These are phyloP conservation scores for Peromyscus leucopus DNA, from an alignment of 2,113 vertebrate species.

Conservation along the genomic window DNA sequence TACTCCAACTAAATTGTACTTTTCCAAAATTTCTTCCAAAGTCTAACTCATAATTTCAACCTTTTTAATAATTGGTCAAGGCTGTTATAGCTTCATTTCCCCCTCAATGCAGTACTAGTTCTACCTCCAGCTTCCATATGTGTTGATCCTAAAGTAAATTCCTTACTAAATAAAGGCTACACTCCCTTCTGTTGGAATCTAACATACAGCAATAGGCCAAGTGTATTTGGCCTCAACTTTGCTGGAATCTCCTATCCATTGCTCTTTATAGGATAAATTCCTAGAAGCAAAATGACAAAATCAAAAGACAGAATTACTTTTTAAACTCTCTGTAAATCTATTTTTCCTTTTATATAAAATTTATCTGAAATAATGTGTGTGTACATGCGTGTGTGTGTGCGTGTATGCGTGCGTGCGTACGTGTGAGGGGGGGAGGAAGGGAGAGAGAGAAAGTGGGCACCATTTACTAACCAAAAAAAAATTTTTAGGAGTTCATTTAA, in stretches of 20 bases:
- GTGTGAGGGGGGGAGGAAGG: too few species aligned
- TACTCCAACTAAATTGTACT: not conserved
- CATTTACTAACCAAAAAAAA: conserved; percentile 16
- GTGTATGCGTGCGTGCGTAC: too few species aligned
- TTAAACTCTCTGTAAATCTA: not conserved
- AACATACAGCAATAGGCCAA: not conserved
- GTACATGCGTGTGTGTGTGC: too few species aligned
- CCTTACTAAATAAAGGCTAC: conserved; percentile 17
- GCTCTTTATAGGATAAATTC: conserved; percentile 51
- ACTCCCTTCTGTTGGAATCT: not conserved
- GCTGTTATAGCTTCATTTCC: conserved; percentile 43
- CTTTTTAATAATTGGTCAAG: conserved; percentile 25
- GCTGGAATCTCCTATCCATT: conserved; percentile 31
- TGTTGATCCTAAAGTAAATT: conserved; percentile 49
- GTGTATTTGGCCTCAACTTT: not conserved
- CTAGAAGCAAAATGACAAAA: conserved; percentile 44
- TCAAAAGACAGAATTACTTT: not conserved
- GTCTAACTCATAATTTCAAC: not conserved
- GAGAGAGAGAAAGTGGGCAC: too few species aligned
- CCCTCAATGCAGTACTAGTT: conserved; percentile 14
- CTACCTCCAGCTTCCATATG: not conserved
- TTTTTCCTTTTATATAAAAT: conserved; percentile 46
- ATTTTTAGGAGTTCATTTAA: not conserved
- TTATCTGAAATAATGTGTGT: conserved; percentile 23
- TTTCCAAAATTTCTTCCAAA: conserved; percentile 14